These are phyloP conservation scores for Mus caroli DNA, from an alignment of 2,797 vertebrate species.

Conservation along the genomic window DNA sequence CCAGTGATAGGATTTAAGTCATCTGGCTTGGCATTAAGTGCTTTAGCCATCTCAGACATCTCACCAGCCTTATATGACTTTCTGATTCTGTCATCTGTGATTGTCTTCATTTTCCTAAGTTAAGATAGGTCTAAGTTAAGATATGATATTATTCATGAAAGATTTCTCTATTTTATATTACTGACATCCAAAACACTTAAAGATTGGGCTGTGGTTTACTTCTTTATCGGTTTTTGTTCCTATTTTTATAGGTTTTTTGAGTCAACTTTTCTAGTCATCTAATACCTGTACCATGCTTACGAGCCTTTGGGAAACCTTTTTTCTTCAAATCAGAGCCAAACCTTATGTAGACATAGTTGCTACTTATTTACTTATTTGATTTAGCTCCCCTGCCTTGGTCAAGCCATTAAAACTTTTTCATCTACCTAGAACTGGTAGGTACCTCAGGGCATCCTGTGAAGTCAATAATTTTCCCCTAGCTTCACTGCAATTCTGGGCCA, in stretches of 20 bases:
- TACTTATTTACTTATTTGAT: not conserved
- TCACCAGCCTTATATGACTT: no score
- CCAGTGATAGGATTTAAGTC: not conserved
- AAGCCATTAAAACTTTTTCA: not conserved
- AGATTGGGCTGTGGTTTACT: not conserved
- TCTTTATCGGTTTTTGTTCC: not conserved
- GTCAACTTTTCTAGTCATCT: not conserved
- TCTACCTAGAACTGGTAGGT: not conserved
- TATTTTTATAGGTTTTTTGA: not conserved
- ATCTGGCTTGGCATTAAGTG: not conserved
- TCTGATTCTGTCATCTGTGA: not conserved
- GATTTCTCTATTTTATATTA: not conserved
- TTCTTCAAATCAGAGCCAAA: slow-evolving; percentile 23
- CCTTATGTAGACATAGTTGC: not conserved
- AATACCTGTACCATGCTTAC: not conserved
- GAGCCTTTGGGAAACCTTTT: not conserved
- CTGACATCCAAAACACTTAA: not conserved
- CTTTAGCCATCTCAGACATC: not conserved
- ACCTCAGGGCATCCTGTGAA: not conserved
- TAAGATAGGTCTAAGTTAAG: not conserved
- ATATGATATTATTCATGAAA: not conserved
- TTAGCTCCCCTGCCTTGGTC: not conserved
- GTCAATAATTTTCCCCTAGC: not conserved
- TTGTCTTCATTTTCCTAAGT: not conserved
- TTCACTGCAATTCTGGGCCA: not conserved